phyloP scores from a whole-genome alignment of 2,113 vertebrate species.

The Rafetus swinhoei region DNA sequence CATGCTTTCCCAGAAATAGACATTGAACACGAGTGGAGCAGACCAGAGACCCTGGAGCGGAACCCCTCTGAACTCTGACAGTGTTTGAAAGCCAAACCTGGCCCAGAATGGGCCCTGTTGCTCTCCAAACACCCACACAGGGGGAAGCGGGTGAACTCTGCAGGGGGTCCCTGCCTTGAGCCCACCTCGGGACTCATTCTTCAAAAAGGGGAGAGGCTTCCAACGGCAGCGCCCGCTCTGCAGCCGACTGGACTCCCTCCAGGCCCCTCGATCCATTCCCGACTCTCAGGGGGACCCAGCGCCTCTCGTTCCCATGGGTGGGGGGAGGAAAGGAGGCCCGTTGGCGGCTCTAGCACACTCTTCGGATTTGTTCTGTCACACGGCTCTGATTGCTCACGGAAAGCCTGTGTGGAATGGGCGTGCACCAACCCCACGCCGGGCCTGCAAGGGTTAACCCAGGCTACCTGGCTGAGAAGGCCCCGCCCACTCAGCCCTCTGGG shows the following conservation, averaged over 20 bases:
- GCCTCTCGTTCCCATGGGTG: fast-evolving
- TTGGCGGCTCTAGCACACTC: not conserved
- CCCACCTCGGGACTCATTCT: not conserved
- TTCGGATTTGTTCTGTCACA: not conserved
- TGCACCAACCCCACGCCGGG: no score
- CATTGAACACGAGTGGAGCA: not conserved
- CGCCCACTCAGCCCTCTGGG: no score
- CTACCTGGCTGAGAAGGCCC: no score
- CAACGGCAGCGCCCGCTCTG: not conserved
- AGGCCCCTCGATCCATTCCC: fast-evolving
- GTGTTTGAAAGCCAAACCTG: not conserved
- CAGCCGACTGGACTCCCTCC: fast-evolving
- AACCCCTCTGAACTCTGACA: not conserved
- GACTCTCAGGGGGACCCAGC: not conserved
- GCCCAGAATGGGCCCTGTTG: not conserved
- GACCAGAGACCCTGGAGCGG: not conserved
- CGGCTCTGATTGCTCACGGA: not conserved
- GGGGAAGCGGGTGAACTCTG: not conserved
- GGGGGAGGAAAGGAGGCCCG: not conserved
- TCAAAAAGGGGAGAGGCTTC: not conserved
- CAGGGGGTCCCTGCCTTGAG: not conserved
- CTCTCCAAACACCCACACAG: no score
- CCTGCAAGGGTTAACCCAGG: no score
- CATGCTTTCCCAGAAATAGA: not conserved
- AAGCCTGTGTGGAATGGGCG: not conserved